phyloP scores from a whole-genome alignment of 2,888 invertebrate species.

The Cynaeus angustus region DNA sequence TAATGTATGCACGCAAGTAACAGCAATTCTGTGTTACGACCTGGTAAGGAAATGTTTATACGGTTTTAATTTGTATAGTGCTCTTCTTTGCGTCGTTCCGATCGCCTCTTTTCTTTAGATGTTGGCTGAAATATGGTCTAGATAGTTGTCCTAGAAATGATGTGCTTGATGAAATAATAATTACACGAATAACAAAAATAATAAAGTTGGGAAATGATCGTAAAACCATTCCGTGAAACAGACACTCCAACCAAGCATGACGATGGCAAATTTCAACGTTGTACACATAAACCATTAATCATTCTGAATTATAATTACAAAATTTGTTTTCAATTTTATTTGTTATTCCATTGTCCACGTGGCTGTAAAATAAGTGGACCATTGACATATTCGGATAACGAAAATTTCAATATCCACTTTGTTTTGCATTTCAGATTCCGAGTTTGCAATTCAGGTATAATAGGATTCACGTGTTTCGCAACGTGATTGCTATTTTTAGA shows the following conservation, averaged over 20 bases:
- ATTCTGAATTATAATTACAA: conserved; percentile 34
- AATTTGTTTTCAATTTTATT: conserved; percentile 27
- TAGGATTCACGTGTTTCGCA: conserved; percentile 36
- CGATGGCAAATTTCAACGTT: conserved; percentile 22
- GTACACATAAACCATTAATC: conserved; percentile 28
- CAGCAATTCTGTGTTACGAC: conserved; percentile 10
- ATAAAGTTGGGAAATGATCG: conserved; percentile 17
- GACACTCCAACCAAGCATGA: conserved; percentile 32
- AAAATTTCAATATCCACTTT: conserved; percentile 23
- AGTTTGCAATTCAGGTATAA: conserved; percentile 2
- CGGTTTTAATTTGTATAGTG: conserved; percentile 15
- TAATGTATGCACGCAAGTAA: conserved; percentile 22
- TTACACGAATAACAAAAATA: conserved; percentile 17
- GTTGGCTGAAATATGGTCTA: background rate
- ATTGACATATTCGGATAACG: conserved; percentile 16
- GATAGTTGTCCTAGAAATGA: conserved; percentile 15
- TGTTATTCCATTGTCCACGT: conserved; percentile 17
- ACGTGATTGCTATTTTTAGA: conserved; percentile 32
- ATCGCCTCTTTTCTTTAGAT: background rate
- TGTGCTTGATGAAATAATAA: conserved; percentile 23
- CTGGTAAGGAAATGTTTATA: conserved; percentile 26
- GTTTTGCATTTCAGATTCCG: conserved; percentile 20
- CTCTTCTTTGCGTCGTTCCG: background rate
- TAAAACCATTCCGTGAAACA: conserved; percentile 31
- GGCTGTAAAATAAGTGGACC: conserved; percentile 30